These are phyloP conservation scores for Cyprinodon tularosa DNA, from an alignment of 2,113 vertebrate species.

Conservation along the genomic window DNA sequence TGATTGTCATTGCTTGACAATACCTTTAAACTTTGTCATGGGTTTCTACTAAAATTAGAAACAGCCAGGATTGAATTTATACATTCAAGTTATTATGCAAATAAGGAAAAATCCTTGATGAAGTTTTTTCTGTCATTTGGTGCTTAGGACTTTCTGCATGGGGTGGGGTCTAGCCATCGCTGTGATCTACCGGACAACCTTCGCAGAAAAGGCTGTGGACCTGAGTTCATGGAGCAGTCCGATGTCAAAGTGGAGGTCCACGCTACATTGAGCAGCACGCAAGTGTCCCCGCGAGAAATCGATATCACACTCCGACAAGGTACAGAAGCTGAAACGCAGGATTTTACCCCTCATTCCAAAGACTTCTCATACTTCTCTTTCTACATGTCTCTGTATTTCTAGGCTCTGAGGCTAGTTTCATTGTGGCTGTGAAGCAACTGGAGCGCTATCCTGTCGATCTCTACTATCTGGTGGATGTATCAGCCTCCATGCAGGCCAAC, in stretches of 20 bases:
- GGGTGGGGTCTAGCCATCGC: conserved; percentile 80
- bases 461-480: conserved; percentile 97
- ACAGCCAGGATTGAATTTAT: neutral
- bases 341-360: neutral
- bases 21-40: no score
- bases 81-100: neutral
- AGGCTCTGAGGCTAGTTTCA: conserved; percentile 89
- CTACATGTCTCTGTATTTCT: neutral
- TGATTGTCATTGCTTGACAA: no score
- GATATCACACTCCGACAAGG: conserved; percentile 88
- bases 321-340: conserved; percentile 48
- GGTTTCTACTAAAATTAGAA: no score
- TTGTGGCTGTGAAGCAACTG: conserved; percentile 87
- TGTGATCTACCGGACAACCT: conserved; percentile 88
- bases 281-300: conserved; percentile 90
- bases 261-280: conserved; percentile 80
- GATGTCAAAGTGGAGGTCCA: conserved; percentile 81
- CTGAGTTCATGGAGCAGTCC: conserved; percentile 86
- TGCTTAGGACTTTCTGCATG: conserved; percentile 87
- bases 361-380: neutral
- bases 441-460: conserved; percentile 95
- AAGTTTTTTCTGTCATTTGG: neutral
- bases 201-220: conserved; percentile 85
- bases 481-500: conserved; percentile 95
- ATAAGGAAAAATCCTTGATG: neutral